A percentile compares a stretch with the other conserved stretches of the same genome.
Conservation (phyloP, 2,113 vertebrate species). For the Bubo bubo region DNA sequence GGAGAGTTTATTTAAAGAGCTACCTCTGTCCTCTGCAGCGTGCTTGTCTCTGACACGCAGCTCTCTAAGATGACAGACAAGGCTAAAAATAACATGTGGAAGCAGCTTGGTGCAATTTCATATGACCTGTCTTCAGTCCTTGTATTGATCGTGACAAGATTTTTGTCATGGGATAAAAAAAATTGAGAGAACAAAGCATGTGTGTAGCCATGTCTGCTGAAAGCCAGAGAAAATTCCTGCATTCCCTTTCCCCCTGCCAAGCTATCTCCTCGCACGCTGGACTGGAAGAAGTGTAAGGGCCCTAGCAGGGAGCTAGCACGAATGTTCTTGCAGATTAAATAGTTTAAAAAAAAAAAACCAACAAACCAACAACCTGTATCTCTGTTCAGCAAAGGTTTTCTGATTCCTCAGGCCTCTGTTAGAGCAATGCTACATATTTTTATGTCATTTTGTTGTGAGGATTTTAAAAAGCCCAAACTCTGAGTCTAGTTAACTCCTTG, state of each 20-base stretch:
- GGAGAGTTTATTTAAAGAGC: conserved; percentile 46
- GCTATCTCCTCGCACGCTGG: background rate
- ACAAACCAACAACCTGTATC: background rate
- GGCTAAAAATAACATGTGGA: conserved; percentile 42
- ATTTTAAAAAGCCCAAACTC: background rate
- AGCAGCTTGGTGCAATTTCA: conserved; percentile 31
- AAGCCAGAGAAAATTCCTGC: background rate
- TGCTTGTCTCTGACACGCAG: background rate
- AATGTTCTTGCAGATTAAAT: background rate
- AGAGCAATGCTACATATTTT: background rate
- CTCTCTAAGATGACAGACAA: conserved; percentile 41
- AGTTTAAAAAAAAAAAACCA: background rate
- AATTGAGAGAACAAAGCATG: background rate
- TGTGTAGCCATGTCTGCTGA: background rate
- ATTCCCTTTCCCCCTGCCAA: background rate
- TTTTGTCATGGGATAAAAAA: background rate
- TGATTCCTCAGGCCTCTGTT: background rate
- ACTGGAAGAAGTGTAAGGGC: background rate
- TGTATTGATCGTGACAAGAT: background rate
- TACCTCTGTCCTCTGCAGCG: conserved; percentile 18
- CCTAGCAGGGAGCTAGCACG: background rate
- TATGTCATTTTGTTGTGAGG: background rate
- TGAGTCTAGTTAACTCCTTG: background rate
- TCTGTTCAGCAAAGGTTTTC: background rate
- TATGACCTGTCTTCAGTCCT: conserved; percentile 18